These are phyloP conservation scores for Alcis repandata DNA, from an alignment of 2,888 invertebrate species.

Conservation along the genomic window DNA sequence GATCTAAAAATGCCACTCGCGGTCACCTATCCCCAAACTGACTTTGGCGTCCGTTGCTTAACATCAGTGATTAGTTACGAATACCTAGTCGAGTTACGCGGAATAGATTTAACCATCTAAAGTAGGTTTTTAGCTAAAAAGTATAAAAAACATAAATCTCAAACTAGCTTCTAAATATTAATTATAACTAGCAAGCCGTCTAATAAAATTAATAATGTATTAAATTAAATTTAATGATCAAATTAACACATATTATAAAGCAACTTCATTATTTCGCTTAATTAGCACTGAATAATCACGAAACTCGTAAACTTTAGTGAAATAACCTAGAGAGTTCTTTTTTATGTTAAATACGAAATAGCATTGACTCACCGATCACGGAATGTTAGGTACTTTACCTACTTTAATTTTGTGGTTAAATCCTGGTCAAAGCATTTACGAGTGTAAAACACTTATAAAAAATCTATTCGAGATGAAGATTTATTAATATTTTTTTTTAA, in stretches of 20 bases:
- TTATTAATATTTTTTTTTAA: too few species aligned
- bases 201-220: conserved; percentile 25
- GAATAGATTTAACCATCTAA: not conserved
- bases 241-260: conserved; percentile 33
- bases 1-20: too few species aligned
- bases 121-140: not conserved
- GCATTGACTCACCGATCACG: too few species aligned
- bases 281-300: conserved; percentile 32
- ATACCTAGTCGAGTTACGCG: too few species aligned
- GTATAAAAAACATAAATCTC: conserved; percentile 11
- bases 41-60: too few species aligned
- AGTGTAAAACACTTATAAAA: not conserved
- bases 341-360: too few species aligned
- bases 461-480: too few species aligned
- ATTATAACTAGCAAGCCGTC: conserved; percentile 3
- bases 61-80: too few species aligned
- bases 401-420: too few species aligned
- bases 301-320: conserved; percentile 11
- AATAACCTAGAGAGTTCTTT: conserved; percentile 2
- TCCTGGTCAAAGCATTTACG: not conserved
- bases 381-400: too few species aligned
- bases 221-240: conserved; percentile 28
- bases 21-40: too few species aligned
- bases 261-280: conserved; percentile 17
- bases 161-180: conserved; percentile 11